Evolutionary conservation across 2,888 invertebrate species (phyloP).

Genomic region (Sepioteuthis lessoniana): DNA sequence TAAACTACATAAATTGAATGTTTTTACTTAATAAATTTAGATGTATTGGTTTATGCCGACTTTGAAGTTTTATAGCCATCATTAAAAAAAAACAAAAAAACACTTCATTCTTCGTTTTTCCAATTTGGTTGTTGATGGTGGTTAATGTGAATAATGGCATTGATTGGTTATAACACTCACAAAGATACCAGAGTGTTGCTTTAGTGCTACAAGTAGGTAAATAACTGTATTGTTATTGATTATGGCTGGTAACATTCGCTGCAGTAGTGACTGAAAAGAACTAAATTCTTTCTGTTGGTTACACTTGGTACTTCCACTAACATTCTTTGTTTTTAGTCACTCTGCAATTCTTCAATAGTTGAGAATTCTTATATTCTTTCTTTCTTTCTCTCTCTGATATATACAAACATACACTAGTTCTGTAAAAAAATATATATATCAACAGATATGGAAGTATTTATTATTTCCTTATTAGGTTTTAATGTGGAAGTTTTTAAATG

Average conservation of each 20-base stretch:
- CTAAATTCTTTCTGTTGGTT: not conserved
- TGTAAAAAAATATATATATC: too few relatives aligned
- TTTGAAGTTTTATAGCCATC: not conserved
- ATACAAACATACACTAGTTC: too few relatives aligned
- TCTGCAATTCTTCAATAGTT: not conserved
- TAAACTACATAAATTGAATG: not conserved
- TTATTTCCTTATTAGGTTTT: too few relatives aligned
- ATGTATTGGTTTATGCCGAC: not conserved
- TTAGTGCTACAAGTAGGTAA: not conserved
- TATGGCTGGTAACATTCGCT: not conserved
- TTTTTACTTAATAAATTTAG: not conserved
- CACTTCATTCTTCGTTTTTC: too few relatives aligned
- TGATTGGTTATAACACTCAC: not conserved
- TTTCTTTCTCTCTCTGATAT: too few relatives aligned
- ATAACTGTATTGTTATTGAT: not conserved
- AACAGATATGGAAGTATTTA: too few relatives aligned
- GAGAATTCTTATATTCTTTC: not conserved
- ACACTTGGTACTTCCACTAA: not conserved
- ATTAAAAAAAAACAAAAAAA: not conserved
- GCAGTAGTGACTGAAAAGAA: not conserved
- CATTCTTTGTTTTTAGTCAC: not conserved
- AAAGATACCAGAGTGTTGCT: not conserved
- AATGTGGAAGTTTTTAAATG: too few relatives aligned
- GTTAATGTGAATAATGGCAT: not conserved
- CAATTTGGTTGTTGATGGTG: not conserved